Evolutionary conservation across 30 jellyfish, hydroid and myxozoan genomes (phyloP).

Genomic region (Mastigias papua): DNA sequence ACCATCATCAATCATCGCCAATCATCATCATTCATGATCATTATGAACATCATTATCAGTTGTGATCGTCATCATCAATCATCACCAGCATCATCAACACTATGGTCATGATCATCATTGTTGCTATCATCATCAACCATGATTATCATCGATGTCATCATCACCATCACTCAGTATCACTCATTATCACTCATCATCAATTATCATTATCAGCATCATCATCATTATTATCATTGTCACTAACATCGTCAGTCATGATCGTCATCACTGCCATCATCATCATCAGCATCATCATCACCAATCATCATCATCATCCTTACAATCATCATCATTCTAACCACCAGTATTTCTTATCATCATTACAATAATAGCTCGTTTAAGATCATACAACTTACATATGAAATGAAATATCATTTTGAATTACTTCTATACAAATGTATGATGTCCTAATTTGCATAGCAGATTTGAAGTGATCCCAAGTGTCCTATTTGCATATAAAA

Average conservation of each 20-base stretch:
- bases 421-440: too few relatives aligned
- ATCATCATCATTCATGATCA: neutral
- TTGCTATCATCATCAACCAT: neutral
- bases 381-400: too few relatives aligned
- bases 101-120: neutral
- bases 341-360: neutral
- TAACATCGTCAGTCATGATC: neutral
- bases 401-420: too few relatives aligned
- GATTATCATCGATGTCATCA: neutral
- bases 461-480: neutral
- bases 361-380: too few relatives aligned
- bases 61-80: neutral
- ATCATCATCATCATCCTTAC: neutral
- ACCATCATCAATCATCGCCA: too few relatives aligned
- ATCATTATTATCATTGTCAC: neutral
- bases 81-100: neutral
- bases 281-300: neutral
- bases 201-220: neutral
- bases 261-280: neutral
- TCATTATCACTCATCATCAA: neutral
- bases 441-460: neutral
- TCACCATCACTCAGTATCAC: neutral
- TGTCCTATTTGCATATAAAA: neutral
- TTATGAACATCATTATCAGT: neutral
- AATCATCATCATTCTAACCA: neutral